Base-by-base conservation (phyloP, 2,888 invertebrate genomes). In the Geotrupes spiniger region DNA sequence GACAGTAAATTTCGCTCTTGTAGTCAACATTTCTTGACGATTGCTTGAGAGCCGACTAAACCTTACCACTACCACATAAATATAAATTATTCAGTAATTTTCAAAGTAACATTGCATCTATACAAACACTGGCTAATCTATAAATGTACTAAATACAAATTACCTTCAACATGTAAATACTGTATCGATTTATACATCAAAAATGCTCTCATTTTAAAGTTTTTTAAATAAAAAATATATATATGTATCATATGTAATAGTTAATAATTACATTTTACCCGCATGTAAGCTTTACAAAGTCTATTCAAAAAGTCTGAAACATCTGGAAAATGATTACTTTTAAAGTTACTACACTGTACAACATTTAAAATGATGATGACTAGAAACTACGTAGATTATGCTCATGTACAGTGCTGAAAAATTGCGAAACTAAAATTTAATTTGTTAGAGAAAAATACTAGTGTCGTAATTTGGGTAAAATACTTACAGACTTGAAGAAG, bases 121-220 rank as follows among this genome's bases (percentile, higher is more conserved):
- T 33, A 33, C 9, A 33, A 33, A 33, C 11, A 10, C n/a, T 33
- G 9, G 6, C 5, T 33, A 9, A 14, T 33, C 33, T 33, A 33
- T 33, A 33, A 33, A 33, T 33, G 33, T 33, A 33, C 12, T 33
- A 33, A 33, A 33, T 33, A 33, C 15, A 33, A 33, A 33, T 15
- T 33, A 14, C 33, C 21, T 21, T 33, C 15, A 33, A 33, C 33
- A 15, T 33, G 15, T 15, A 33, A 33, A 33, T 33, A 33, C 33
- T 33, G 33, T 10, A 12, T 33, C 15, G 33, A 14, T 33, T 33
- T 15, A 33, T 33, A 10, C 11, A n/a, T 33, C 9, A 15, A 33
- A 33, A 14, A 33, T n/a, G n/a, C 14, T 21, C 21, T 21, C 21
- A 6, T 21, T 21, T 21, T 21, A 21, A 21, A 21, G 6, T 3